Conservation (phyloP, 2,888 invertebrate species). For the Teinopalpus imperialis region DNA sequence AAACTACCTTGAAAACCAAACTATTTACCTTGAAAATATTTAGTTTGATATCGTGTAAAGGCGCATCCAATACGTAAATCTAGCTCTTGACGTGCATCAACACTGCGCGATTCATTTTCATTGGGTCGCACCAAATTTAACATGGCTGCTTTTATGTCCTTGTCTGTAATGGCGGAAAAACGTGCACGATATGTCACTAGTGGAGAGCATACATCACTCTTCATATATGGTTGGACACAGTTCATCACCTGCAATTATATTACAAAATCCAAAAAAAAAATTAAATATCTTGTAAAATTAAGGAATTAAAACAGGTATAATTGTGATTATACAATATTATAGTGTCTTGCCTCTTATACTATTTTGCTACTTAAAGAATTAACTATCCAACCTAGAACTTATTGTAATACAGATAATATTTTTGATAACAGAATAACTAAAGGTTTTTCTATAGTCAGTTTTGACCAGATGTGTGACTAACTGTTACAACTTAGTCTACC, state of each 20-base stretch:
- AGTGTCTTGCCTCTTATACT: too few relatives aligned
- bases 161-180: conserved; percentile 98
- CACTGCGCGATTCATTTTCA: conserved; percentile 97
- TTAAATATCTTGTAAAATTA: too few relatives aligned
- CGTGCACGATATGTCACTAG: conserved; percentile 91
- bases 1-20: too few relatives aligned
- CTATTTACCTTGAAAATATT: conserved; percentile 95
- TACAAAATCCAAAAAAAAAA: not conserved
- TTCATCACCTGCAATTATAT: conserved; percentile 81
- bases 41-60: conserved; percentile 98
- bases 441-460: too few relatives aligned
- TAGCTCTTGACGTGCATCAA: conserved; percentile 97
- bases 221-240: conserved; percentile 88
- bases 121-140: conserved; percentile 92
- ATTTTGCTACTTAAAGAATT: too few relatives aligned
- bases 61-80: conserved; percentile 99
- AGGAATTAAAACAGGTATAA: too few relatives aligned
- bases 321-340: too few relatives aligned
- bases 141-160: conserved; percentile 97
- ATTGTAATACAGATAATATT: too few relatives aligned
- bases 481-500: too few relatives aligned
- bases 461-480: too few relatives aligned
- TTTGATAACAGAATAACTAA: too few relatives aligned
- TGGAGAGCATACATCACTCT: conserved; percentile 83
- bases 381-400: too few relatives aligned